Conservation (phyloP, 2,888 invertebrate genomes). For the Brenthis daphne region DNA sequence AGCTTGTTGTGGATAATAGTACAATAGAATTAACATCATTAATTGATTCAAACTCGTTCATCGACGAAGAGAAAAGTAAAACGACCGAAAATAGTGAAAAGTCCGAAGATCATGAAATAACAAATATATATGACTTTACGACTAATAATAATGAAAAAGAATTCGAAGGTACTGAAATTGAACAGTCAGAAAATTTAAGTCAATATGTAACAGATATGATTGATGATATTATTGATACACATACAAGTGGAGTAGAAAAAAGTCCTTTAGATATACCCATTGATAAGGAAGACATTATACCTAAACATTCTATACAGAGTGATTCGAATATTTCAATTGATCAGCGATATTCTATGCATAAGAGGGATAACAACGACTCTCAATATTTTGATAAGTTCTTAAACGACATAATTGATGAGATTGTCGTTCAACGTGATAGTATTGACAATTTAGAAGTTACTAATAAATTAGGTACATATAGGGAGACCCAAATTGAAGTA, state of each 20-base stretch:
- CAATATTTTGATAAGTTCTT: background rate
- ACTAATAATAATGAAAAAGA: background rate
- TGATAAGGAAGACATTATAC: background rate
- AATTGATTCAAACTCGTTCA: background rate
- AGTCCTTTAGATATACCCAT: background rate
- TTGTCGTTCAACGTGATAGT: background rate
- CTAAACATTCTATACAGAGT: too few relatives aligned
- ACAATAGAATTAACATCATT: background rate
- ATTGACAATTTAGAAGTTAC: background rate
- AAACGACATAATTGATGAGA: background rate
- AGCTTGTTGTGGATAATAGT: background rate
- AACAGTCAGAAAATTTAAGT: background rate
- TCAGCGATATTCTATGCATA: background rate
- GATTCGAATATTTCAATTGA: background rate
- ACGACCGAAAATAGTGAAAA: slow-evolving; percentile 8
- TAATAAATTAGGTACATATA: too few relatives aligned
- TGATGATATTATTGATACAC: slow-evolving; percentile 1
- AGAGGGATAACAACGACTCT: background rate
- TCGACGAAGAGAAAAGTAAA: slow-evolving; percentile 11
- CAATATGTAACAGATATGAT: background rate
- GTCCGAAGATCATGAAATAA: slow-evolving; percentile 12
- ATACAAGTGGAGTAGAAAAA: background rate
- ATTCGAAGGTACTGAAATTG: background rate
- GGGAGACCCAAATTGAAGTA: too few relatives aligned
- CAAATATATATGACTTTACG: background rate